These are phyloP conservation scores for Keiferia lycopersicella DNA, from an alignment of 2,888 invertebrate genomes.

Conservation along the genomic window DNA sequence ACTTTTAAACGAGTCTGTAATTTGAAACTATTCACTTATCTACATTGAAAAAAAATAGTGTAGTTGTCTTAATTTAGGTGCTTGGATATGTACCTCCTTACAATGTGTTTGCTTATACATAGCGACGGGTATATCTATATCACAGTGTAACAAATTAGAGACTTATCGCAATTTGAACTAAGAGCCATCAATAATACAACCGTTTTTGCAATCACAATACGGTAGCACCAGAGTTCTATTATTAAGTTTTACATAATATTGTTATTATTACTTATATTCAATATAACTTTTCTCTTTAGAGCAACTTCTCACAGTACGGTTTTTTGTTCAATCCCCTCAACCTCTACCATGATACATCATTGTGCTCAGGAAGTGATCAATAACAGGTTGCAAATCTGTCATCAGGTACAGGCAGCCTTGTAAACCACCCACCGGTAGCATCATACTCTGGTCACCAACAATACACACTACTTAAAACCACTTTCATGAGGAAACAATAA, in stretches of 20 bases:
- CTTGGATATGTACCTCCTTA: neutral
- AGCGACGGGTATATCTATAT: neutral
- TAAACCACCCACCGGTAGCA: slow-evolving; percentile 71
- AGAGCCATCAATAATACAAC: neutral
- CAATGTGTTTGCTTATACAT: neutral
- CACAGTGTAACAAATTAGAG: neutral
- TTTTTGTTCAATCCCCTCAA: slow-evolving; percentile 2
- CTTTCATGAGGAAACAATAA: slow-evolving; percentile 54
- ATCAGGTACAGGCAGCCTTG: slow-evolving; percentile 50
- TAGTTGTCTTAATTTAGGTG: neutral
- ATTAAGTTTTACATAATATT: slow-evolving; percentile 1
- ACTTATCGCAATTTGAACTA: neutral
- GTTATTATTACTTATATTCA: slow-evolving; percentile 13
- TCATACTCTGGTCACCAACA: slow-evolving; percentile 72
- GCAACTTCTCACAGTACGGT: slow-evolving; percentile 4
- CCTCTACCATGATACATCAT: slow-evolving; percentile 40
- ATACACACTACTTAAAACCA: slow-evolving; percentile 53
- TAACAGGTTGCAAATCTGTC: slow-evolving; percentile 68
- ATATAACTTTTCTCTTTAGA: slow-evolving; percentile 10
- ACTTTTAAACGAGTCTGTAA: neutral
- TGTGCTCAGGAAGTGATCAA: slow-evolving; percentile 62
- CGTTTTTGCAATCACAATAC: neutral
- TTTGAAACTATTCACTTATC: neutral
- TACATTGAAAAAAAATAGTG: neutral
- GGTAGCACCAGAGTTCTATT: neutral